A percentile compares a stretch with the other conserved stretches of the same genome.
These are phyloP conservation scores for Amphimedon queenslandica DNA, from an alignment of 37 sponge, comb jelly and placozoan genomes.

Conservation along the genomic window DNA sequence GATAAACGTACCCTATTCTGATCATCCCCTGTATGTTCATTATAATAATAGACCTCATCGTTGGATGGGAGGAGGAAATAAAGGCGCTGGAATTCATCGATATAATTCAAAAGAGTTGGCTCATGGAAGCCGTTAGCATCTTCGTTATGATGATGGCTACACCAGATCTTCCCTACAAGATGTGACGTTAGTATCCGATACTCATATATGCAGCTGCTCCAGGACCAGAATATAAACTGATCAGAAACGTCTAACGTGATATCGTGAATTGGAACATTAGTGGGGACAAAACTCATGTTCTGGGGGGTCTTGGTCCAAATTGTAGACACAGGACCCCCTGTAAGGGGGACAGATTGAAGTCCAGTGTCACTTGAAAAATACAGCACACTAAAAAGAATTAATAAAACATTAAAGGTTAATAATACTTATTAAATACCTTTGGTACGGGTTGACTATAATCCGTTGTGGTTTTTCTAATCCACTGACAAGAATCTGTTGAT, in stretches of 20 bases:
- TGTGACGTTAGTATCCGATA: background rate
- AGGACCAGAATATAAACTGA: background rate
- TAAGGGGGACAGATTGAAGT: background rate
- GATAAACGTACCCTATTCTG: too few relatives aligned
- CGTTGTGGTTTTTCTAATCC: background rate
- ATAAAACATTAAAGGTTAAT: background rate
- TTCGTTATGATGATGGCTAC: background rate
- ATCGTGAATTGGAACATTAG: background rate
- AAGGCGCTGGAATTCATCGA: too few relatives aligned
- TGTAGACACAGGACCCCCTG: background rate
- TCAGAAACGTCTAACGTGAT: background rate
- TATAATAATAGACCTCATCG: background rate
- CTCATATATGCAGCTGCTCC: background rate
- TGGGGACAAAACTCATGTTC: background rate
- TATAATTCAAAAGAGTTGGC: background rate
- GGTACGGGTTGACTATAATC: background rate
- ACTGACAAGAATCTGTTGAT: conserved; percentile 16
- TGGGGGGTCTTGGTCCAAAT: background rate
- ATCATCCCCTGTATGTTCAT: background rate
- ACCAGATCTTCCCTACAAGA: background rate
- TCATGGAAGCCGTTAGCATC: background rate
- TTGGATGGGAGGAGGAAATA: background rate
- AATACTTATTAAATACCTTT: background rate
- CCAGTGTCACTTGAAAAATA: background rate
- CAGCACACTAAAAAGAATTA: background rate